Evolutionary conservation across 2,113 vertebrate species (phyloP), one percentile per base, ranked within the genome.

Genomic region (Anarhynchus alexandrinus): DNA sequence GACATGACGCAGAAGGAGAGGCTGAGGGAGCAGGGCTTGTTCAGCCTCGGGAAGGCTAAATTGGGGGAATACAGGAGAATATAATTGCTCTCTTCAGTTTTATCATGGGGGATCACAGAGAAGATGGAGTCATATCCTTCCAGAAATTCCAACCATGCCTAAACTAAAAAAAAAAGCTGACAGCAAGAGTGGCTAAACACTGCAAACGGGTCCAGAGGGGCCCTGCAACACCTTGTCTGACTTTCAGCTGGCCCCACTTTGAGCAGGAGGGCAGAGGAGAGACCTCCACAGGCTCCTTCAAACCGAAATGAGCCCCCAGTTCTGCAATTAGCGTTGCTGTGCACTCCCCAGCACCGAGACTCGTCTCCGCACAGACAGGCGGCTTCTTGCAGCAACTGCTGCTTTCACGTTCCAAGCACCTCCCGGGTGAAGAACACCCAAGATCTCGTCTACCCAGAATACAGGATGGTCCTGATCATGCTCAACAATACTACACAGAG

Each of bases 381-480:
- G 3, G 80, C 72, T 91, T 94, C 93, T 74, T 94, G 94, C 64
- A 91, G 65, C 18, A 5, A 91, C 69, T 71, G 29, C 83, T 81
- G 86, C 89, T 93, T 96, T 95, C 69, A 89, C 64, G 91, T 86
- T 74, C 51, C 83, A 86, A 67, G 81, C 52, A 89, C 61, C 91
- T 96, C 70, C 89, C 0, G 5, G 91, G 93, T 0, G 0, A 88
- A 93, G 95, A 97, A 96, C 96, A 96, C 91, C 86, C 91, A 94
- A 78, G 96, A 90, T 83, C 86, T 92, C 79, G 21, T 88, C 93
- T 93, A 47, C 71, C n/a, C 71, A 34, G 88, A 92, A 90, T 27
- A 90, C 40, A 69, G 82, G 92, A 97, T 15, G 73, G 89, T 95
- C 91, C 91, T 95, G 96, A 93, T 91, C 57, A 9, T 5, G 36